Conservation (phyloP, 2,888 invertebrate genomes). For the Troglohyphantes excavatus region DNA sequence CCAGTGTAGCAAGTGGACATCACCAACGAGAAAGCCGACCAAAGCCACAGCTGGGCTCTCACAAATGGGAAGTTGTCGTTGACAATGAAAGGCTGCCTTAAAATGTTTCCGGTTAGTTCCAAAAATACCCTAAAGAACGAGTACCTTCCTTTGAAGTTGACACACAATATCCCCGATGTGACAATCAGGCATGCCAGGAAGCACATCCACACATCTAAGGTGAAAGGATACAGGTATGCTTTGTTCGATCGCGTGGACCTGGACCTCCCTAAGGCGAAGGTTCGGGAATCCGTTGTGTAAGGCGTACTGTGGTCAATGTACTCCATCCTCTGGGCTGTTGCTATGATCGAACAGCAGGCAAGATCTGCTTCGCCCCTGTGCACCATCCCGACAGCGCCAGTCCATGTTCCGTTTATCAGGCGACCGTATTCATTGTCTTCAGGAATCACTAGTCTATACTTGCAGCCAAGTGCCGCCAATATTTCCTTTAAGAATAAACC, state of each 20-base stretch:
- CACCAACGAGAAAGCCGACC: neutral
- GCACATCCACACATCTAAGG: neutral
- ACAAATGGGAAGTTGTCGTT: neutral
- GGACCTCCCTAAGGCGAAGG: neutral
- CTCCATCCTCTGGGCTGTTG: neutral
- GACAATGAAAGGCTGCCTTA: neutral
- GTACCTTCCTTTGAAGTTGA: neutral
- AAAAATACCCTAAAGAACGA: neutral
- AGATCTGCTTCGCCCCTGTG: neutral
- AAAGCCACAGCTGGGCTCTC: neutral
- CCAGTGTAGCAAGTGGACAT: conserved; percentile 11
- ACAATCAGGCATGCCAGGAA: neutral
- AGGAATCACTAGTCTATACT: neutral
- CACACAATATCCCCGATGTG: neutral
- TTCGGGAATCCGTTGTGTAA: neutral
- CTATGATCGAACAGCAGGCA: neutral
- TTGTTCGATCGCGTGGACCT: neutral
- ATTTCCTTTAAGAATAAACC: neutral
- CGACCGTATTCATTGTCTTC: neutral
- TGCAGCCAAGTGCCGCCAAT: neutral
- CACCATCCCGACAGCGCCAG: neutral
- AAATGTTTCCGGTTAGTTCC: neutral
- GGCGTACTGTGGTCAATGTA: neutral
- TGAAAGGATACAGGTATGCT: neutral
- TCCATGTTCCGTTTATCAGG: neutral